Base-by-base conservation (phyloP, 2,797 vertebrate genomes). In the Perodicticus potto region DNA sequence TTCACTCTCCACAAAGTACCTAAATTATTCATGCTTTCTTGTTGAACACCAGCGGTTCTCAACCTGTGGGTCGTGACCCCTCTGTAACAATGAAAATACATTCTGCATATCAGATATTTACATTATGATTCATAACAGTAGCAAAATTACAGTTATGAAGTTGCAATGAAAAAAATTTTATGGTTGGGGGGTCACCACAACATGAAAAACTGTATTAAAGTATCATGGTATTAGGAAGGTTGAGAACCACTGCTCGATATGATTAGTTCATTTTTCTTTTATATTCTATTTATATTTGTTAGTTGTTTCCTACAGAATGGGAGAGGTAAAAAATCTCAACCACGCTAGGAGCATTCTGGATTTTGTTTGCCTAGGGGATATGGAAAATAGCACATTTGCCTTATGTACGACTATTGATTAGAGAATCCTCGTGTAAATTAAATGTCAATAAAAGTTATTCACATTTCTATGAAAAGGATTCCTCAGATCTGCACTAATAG, bases 1-100 rank as follows among this genome's bases (percentile, higher is more conserved):
- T 4, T 1, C 14, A 76, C 0, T 10, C 8, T 57, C 3, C 16
- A 53, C 3, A 12, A 29, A 40, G 25, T 27, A 43, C 4, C 23
- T 69, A 20, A 77, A 27, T 61, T 11, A 20, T 9, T 76, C 32
- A 65, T 19, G 76, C 32, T 85, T 88, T 17, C 8, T 4, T 70
- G 6, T 1, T 93, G 40, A 87, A 45, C 6, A 90, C 49, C 49
- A 53, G 49, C 49, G 4, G 49, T 53, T 53, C 49, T 53, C 49
- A 53, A 53, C 49, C 49, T 16, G 14, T 53, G 49, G 14, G 49
- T 16, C 14, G 3, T 14, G 1, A 53, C 14, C 49, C 14, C 49
- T 53, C 4, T 53, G 49, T 53, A 53, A 53, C 49, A 53, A 53
- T 53, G 49, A 53, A 53, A 53, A 53, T 53, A 53, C 14, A 53